phyloP scores from a whole-genome alignment of 2,113 vertebrate species.

The Ochotona princeps region DNA sequence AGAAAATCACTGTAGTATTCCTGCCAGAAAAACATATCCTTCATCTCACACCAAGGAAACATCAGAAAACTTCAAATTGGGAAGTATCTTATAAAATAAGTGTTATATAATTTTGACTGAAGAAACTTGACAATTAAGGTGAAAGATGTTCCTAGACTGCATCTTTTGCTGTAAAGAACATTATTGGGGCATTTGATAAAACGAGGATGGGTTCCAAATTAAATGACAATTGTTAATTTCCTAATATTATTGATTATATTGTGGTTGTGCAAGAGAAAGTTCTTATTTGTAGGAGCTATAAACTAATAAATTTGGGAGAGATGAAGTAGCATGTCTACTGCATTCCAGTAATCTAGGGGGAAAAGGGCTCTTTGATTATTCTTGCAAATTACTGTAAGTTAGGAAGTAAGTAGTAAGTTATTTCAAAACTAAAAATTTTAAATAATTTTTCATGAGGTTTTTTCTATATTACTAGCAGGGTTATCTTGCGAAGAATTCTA shows the following conservation, averaged over 20 bases:
- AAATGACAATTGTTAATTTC: not conserved
- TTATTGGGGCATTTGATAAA: not conserved
- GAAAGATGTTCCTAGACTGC: not conserved
- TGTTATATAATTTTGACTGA: not conserved
- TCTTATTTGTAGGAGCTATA: not conserved
- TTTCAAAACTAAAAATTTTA: constrained; percentile 38
- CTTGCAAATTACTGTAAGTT: constrained; percentile 33
- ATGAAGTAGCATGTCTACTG: not conserved
- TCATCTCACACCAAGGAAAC: not conserved
- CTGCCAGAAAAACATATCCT: not conserved
- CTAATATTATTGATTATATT: not conserved
- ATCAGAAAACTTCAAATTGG: constrained; percentile 14
- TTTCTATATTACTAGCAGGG: constrained; percentile 12
- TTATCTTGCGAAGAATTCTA: constrained; percentile 39
- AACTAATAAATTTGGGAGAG: not conserved
- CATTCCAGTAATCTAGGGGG: not conserved
- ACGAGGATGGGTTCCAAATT: not conserved
- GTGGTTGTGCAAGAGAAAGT: not conserved
- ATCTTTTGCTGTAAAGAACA: constrained; percentile 24
- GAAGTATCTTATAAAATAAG: not conserved
- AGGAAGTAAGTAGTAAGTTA: not conserved
- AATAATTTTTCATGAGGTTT: not conserved
- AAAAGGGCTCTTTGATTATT: constrained; percentile 13
- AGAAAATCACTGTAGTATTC: not conserved
- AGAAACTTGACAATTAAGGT: constrained; percentile 17